A percentile compares a stretch with the other conserved stretches of the same genome.
These are phyloP conservation scores for Xenopus laevis DNA, from an alignment of 2,113 vertebrate genomes.

Conservation along the genomic window DNA sequence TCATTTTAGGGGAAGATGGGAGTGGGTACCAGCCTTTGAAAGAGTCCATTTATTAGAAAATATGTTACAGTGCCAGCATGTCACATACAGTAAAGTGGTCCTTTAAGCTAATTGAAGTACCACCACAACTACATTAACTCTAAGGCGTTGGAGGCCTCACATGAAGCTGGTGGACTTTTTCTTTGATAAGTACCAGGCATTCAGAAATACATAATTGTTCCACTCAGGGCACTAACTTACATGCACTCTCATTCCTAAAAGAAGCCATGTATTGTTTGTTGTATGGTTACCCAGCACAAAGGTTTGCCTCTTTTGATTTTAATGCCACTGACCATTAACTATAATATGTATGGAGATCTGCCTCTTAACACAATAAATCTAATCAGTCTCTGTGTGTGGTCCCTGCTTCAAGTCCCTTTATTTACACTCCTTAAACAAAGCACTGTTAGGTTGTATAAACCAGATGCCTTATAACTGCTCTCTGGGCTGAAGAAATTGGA, in stretches of 20 bases:
- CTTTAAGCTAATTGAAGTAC: too few species aligned
- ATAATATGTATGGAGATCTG: conserved; percentile 32
- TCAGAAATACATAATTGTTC: neutral
- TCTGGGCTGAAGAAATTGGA: conserved; percentile 11
- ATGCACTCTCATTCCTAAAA: neutral
- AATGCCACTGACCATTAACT: conserved; percentile 35
- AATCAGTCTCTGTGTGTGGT: conserved; percentile 38
- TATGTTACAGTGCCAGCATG: too few species aligned
- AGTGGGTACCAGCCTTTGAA: too few species aligned
- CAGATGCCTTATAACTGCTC: conserved; percentile 27
- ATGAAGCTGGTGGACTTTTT: neutral
- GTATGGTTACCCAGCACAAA: conserved; percentile 2
- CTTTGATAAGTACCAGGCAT: neutral
- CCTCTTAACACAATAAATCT: conserved; percentile 42
- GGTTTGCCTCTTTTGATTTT: conserved; percentile 7
- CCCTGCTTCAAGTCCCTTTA: conserved; percentile 26
- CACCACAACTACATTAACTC: too few species aligned
- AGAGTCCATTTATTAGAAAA: too few species aligned
- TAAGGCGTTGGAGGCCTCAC: neutral
- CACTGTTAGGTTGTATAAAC: conserved; percentile 42
- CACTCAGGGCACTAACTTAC: neutral
- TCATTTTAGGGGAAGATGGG: too few species aligned
- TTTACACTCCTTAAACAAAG: conserved; percentile 31
- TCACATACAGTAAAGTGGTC: too few species aligned
- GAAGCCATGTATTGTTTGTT: neutral